phyloP scores from a whole-genome alignment of 2,888 invertebrate genomes.

The Leuctra nigra region DNA sequence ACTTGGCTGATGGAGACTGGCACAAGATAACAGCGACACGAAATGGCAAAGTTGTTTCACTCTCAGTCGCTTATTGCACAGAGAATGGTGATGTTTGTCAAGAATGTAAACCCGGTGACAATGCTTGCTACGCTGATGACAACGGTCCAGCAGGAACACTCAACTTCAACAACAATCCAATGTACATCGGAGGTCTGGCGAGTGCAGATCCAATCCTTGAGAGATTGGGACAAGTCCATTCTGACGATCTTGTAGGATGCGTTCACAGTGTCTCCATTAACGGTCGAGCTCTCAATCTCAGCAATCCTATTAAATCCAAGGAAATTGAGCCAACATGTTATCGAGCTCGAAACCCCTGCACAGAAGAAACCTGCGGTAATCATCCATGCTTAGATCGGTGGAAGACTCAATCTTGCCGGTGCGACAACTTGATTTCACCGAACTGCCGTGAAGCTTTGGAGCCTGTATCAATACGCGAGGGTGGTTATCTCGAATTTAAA shows the following conservation, averaged over 20 bases:
- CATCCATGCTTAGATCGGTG: constrained; percentile 74
- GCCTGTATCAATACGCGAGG: constrained; percentile 70
- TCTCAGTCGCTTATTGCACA: constrained; percentile 72
- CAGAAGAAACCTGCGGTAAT: constrained; percentile 45
- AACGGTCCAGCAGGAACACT: constrained; percentile 82
- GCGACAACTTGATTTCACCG: constrained; percentile 62
- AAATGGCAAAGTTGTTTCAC: constrained; percentile 79
- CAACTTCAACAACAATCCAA: constrained; percentile 83
- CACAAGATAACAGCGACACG: constrained; percentile 85
- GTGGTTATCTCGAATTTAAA: constrained; percentile 68
- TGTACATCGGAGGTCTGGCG: constrained; percentile 78
- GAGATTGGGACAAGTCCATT: constrained; percentile 81
- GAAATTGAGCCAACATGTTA: constrained; percentile 72
- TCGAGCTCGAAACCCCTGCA: constrained; percentile 39
- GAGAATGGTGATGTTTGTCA: constrained; percentile 83
- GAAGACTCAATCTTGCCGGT: constrained; percentile 66
- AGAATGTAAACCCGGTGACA: constrained; percentile 79
- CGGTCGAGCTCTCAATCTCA: constrained; percentile 74
- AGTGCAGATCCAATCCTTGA: constrained; percentile 82
- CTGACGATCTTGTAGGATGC: constrained; percentile 92
- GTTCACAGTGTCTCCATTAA: constrained; percentile 86
- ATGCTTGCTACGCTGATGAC: constrained; percentile 75
- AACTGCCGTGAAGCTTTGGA: constrained; percentile 73
- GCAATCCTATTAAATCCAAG: constrained; percentile 63
- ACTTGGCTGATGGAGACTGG: constrained; percentile 83